Conservation (phyloP, 2,113 vertebrate species). For the Oenanthe oenanthe region DNA sequence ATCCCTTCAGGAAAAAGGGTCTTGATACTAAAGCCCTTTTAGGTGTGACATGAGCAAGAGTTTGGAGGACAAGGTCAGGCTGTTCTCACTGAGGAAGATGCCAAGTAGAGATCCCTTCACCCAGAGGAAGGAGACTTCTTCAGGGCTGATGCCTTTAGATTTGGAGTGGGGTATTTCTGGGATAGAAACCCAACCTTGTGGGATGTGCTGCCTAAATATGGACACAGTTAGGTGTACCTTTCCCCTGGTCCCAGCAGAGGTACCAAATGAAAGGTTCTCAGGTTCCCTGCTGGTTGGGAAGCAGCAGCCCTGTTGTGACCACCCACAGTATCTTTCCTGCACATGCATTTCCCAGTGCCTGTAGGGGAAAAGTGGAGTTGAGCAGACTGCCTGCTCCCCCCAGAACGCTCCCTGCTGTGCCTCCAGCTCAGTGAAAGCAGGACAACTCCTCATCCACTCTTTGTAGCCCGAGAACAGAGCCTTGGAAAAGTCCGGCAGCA, state of each 20-base stretch:
- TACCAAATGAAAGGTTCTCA: neutral
- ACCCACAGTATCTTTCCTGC: neutral
- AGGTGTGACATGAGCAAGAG: accelerated
- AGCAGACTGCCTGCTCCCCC: neutral
- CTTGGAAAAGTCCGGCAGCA: neutral
- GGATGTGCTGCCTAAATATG: neutral
- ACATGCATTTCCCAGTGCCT: accelerated
- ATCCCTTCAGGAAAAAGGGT: neutral
- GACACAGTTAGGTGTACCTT: accelerated
- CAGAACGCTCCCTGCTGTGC: neutral
- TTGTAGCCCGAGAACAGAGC: slow-evolving; percentile 36
- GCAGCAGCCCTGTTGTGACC: neutral
- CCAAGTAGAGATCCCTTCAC: neutral
- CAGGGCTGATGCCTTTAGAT: neutral
- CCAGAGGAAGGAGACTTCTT: neutral
- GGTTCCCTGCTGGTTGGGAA: neutral
- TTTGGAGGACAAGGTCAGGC: neutral
- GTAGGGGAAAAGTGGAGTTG: neutral
- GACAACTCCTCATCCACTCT: neutral
- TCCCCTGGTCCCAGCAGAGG: neutral
- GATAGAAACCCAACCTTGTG: neutral
- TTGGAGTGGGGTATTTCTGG: neutral
- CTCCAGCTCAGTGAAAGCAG: slow-evolving; percentile 3
- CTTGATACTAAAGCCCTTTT: neutral
- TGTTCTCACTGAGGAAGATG: neutral